Conservation (phyloP, 1,140 invertebrate species). For the Tetramorium parvispinum region DNA sequence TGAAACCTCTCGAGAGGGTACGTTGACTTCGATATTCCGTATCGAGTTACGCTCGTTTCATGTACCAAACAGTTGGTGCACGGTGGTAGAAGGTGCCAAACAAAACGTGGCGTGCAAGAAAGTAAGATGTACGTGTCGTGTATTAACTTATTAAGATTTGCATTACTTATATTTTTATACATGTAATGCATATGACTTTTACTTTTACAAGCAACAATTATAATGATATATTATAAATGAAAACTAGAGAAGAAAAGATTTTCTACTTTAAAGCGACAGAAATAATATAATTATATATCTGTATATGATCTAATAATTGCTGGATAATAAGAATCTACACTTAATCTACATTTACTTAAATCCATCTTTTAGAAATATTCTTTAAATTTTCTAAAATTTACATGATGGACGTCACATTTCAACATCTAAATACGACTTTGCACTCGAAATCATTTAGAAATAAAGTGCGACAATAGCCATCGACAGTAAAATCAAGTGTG, state of each 20-base stretch:
- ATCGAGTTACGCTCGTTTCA: slow-evolving; percentile 77
- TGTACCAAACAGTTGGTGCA: slow-evolving; percentile 71
- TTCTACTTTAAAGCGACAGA: background rate
- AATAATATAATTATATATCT: background rate
- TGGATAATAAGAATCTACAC: background rate
- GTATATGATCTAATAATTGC: background rate
- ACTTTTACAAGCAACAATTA: background rate
- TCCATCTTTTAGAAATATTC: background rate
- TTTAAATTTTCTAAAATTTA: background rate
- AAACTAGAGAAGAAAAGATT: background rate
- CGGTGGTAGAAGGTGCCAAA: slow-evolving; percentile 5
- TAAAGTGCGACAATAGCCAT: background rate
- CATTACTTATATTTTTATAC: background rate
- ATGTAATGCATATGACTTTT: background rate
- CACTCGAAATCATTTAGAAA: background rate
- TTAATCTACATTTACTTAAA: background rate
- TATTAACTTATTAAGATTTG: background rate
- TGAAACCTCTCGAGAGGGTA: slow-evolving; percentile 75
- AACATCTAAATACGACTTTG: slow-evolving; percentile 1
- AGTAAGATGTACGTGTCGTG: background rate
- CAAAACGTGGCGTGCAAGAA: slow-evolving; percentile 22
- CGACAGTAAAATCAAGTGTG: background rate
- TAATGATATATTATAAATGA: background rate
- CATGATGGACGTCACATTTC: background rate
- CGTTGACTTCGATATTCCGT: slow-evolving; percentile 79